phyloP scores from a whole-genome alignment of 2,797 vertebrate species.

The Mormyrus hasselquistii region DNA sequence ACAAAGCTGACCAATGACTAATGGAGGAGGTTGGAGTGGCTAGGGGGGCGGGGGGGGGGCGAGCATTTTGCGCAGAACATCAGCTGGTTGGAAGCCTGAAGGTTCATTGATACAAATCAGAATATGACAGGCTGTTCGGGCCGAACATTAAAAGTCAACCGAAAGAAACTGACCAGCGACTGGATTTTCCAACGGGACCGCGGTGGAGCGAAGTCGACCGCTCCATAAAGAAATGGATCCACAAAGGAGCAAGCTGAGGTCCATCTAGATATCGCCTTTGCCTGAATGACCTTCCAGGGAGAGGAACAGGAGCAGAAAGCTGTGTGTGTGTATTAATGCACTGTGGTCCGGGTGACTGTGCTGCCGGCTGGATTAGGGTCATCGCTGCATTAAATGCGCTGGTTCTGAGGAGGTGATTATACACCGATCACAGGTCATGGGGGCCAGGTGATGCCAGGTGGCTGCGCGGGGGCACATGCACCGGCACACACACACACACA shows the following conservation, averaged over 20 bases:
- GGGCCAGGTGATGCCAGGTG: background rate
- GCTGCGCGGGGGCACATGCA: background rate
- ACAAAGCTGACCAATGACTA: background rate
- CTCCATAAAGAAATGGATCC: too few species aligned
- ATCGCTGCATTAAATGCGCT: background rate
- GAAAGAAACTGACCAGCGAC: too few species aligned
- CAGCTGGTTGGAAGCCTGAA: background rate
- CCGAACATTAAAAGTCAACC: too few species aligned
- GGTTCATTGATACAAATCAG: background rate
- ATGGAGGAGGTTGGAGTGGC: background rate
- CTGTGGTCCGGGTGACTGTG: background rate
- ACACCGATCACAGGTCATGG: background rate
- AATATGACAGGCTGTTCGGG: too few species aligned
- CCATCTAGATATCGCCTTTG: background rate
- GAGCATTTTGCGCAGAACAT: background rate
- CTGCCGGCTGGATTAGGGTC: background rate
- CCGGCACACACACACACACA: background rate
- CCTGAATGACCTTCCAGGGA: too few species aligned
- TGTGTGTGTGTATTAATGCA: too few species aligned
- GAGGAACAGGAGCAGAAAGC: too few species aligned
- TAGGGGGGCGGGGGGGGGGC: too few species aligned
- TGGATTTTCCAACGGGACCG: too few species aligned
- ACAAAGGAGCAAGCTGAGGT: too few species aligned
- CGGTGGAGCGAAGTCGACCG: too few species aligned
- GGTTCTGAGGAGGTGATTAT: background rate